Conservation (phyloP, 2,113 vertebrate genomes). For the Macrotus californicus region DNA sequence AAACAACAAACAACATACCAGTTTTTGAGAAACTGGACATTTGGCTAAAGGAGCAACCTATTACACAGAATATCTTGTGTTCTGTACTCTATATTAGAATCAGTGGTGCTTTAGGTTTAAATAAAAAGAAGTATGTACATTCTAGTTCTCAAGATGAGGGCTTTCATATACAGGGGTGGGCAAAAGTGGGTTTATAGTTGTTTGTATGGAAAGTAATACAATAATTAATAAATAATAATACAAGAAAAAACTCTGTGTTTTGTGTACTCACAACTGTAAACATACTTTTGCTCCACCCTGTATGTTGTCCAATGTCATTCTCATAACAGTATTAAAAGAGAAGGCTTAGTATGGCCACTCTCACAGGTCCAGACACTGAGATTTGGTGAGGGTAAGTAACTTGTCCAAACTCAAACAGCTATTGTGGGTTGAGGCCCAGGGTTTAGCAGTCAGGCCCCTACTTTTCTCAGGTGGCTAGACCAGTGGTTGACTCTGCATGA, state of each 20-base stretch:
- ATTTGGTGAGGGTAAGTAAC: neutral
- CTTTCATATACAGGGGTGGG: neutral
- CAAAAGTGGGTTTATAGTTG: neutral
- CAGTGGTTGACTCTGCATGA: neutral
- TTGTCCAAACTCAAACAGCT: too few relatives aligned
- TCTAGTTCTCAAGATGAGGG: neutral
- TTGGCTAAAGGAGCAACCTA: neutral
- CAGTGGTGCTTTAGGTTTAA: constrained; percentile 10
- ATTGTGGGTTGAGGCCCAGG: too few relatives aligned
- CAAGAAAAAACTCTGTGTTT: neutral
- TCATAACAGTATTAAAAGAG: neutral
- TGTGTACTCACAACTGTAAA: neutral
- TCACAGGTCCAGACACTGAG: neutral
- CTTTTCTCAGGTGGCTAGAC: neutral
- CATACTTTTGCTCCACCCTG: neutral
- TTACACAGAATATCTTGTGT: neutral
- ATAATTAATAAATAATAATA: too few relatives aligned
- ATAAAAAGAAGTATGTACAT: neutral
- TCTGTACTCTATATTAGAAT: neutral
- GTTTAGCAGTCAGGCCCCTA: too few relatives aligned
- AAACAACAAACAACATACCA: constrained; percentile 67
- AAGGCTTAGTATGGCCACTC: neutral
- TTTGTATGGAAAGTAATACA: neutral
- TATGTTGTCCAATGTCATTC: neutral
- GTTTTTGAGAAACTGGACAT: constrained; percentile 57